These are phyloP conservation scores for Myotis planiceps DNA, from an alignment of 2,797 vertebrate genomes.

Conservation along the genomic window DNA sequence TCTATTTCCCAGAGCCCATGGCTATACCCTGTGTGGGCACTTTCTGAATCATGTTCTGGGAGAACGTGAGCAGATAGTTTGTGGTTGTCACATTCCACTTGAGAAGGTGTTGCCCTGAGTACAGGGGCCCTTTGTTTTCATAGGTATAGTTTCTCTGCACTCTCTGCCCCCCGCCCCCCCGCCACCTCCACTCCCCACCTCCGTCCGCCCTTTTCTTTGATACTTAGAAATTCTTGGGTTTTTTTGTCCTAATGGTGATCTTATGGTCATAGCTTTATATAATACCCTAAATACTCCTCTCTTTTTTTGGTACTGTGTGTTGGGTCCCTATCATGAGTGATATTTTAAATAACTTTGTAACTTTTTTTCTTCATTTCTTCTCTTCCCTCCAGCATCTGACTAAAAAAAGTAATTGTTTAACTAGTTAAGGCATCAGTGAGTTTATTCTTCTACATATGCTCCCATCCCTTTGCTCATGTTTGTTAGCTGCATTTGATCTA, in stretches of 20 bases:
- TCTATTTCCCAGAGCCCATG: neutral
- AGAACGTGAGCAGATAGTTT: neutral
- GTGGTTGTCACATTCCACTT: neutral
- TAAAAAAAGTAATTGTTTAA: neutral
- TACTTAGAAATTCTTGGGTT: neutral
- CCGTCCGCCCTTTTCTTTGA: neutral
- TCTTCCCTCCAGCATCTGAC: neutral
- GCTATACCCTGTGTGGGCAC: neutral
- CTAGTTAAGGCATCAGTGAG: neutral
- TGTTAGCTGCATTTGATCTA: neutral
- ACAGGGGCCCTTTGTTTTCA: neutral
- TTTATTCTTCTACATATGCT: neutral
- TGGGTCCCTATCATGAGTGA: neutral
- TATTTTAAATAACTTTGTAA: neutral
- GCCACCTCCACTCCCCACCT: accelerated
- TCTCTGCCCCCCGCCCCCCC: neutral
- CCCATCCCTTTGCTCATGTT: neutral
- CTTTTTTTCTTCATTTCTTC: neutral
- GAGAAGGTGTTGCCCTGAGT: neutral
- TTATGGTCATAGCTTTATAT: neutral
- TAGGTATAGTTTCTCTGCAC: neutral
- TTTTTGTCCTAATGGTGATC: neutral
- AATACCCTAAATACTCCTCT: neutral
- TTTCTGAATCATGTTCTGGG: neutral
- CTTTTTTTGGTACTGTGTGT: neutral